phyloP scores from a whole-genome alignment of 1,140 invertebrate species.

The Stegodyphus mimosarum region DNA sequence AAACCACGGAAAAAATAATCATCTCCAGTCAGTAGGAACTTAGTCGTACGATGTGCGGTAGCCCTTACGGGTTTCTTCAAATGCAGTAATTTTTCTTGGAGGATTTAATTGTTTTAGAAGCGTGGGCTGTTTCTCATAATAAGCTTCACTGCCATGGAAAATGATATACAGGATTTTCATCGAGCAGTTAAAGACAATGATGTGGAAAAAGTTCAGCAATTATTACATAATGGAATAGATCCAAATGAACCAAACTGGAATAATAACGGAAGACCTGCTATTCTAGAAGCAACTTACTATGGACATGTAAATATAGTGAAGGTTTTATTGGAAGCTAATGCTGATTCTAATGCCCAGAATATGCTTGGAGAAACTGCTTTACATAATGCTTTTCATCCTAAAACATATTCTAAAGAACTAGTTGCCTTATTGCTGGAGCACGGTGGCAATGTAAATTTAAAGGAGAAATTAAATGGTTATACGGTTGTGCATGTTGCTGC shows the following conservation, averaged over 20 bases:
- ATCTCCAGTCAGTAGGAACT: too few relatives aligned
- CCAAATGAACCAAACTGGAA: slow-evolving; percentile 44
- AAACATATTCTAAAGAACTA: slow-evolving; percentile 33
- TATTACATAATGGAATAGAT: slow-evolving; percentile 31
- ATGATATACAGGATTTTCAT: slow-evolving; percentile 17
- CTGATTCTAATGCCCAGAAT: slow-evolving; percentile 78
- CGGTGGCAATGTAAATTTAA: slow-evolving; percentile 34
- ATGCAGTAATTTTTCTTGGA: too few relatives aligned
- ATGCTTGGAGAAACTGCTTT: slow-evolving; percentile 50
- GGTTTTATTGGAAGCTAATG: slow-evolving; percentile 83
- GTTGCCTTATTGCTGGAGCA: slow-evolving; percentile 22
- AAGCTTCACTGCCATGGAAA: slow-evolving; percentile 3
- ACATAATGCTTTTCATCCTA: slow-evolving; percentile 42
- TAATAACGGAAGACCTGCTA: slow-evolving; percentile 39
- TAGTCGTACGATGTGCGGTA: too few relatives aligned
- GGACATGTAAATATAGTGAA: slow-evolving; percentile 39
- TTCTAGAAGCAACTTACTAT: slow-evolving; percentile 40
- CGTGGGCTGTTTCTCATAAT: too few relatives aligned
- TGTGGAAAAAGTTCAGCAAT: slow-evolving; percentile 18
- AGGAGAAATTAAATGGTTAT: slow-evolving; percentile 54
- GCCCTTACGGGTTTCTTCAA: too few relatives aligned
- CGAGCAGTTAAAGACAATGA: slow-evolving; percentile 20
- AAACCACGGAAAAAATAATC: too few relatives aligned
- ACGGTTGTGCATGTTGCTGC: slow-evolving; percentile 44
- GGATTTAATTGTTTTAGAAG: too few relatives aligned